Base-by-base conservation (phyloP, 2,113 vertebrate species). In the Percopsis transmontana region DNA sequence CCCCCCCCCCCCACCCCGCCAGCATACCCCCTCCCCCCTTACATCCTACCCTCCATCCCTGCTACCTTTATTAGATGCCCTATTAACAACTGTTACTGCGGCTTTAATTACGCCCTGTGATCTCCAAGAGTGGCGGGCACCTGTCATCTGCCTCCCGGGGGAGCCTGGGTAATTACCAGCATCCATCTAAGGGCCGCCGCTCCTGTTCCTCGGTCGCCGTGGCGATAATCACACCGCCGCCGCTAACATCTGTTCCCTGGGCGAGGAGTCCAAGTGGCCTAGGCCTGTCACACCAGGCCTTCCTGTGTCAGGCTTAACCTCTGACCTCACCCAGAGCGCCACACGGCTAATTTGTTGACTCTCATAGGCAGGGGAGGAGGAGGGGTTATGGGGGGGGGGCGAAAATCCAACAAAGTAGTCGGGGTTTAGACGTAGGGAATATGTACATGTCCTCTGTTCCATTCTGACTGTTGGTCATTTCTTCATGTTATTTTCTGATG, bases 51-150 rank as follows among this genome's bases (percentile, higher is more conserved):
- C 62, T 92, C 88, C 86, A 64, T 91, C 85, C 85, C 86, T 86
- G 90, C 91, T 93, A 92, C 94, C 94, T 98, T 97, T 95, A 96
- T 95, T 94, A 94, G 93, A 95, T 93, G 93, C 93, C 93, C 95
- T 95, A 97, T 97, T 98, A 98, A 96, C 95, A 96, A 98, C 95
- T 95, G 96, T 96, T 96, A 95, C 94, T 93, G 93, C 92, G 89
- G 93, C 95, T 96, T 96, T 98, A 97, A 97, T 97, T 96, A 97
- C 91, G 94, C 94, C 95, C 87, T 91, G 95, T 94, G 96, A 96
- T 96, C 92, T 85, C 84, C 89, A 89, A 92, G 94, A 96, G 94
- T 92, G 92, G 95, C 94, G 95, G 93, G 92, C 94, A 93, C 94
- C 90, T 97, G 96, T 97, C 96, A 95, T 95, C 94, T 92, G 92